Evolutionary conservation across 2,797 vertebrate species (phyloP).

Genomic region (Sebastes reedi): DNA sequence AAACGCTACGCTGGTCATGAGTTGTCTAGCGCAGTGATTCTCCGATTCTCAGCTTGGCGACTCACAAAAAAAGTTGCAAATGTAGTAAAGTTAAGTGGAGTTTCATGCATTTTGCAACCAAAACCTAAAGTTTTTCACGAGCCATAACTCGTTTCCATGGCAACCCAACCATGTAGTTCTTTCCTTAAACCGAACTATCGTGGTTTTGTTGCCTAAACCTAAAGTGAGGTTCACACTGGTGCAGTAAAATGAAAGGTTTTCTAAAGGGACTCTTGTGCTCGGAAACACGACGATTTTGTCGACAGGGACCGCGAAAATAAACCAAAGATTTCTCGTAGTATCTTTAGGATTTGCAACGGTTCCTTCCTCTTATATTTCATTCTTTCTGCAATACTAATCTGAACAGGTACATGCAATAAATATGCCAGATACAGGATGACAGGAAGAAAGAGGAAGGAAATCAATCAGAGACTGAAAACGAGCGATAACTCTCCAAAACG

Average conservation of each 20-base stretch:
- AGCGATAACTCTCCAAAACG: not conserved
- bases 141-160: too few species aligned
- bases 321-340: not conserved
- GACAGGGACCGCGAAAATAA: too few species aligned
- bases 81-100: too few species aligned
- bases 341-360: not conserved
- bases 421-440: not conserved
- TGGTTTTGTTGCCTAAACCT: too few species aligned
- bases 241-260: too few species aligned
- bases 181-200: too few species aligned
- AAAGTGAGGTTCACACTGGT: too few species aligned
- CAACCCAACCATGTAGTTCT: too few species aligned
- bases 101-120: too few species aligned
- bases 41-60: not conserved
- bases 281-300: too few species aligned
- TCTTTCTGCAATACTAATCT: not conserved
- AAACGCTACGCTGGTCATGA: not conserved
- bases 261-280: too few species aligned
- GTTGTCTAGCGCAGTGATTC: not conserved
- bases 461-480: not conserved
- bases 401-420: not conserved
- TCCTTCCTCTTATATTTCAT: not conserved
- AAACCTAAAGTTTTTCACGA: too few species aligned
- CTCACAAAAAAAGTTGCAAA: not conserved
- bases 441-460: not conserved